Percentiles rank a stretch among this genome's conserved stretches.
These are phyloP conservation scores for Neodontobutis hainanensis DNA, from an alignment of 2,113 vertebrate species.

Conservation along the genomic window DNA sequence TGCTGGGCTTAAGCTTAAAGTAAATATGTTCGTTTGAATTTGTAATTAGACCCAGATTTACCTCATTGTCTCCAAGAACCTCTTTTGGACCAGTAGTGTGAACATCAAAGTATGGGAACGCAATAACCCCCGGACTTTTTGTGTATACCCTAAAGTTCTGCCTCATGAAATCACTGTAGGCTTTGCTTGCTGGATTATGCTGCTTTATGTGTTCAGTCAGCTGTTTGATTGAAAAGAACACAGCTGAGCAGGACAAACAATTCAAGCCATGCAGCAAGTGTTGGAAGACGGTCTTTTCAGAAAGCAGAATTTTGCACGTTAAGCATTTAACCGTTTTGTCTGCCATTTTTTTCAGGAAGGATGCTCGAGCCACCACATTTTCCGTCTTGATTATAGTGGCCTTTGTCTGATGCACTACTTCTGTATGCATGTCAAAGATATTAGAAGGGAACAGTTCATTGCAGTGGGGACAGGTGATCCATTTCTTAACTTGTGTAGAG, in stretches of 20 bases:
- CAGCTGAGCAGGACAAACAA: conserved; percentile 89
- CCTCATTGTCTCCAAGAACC: conserved; percentile 87
- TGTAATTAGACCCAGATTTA: conserved; percentile 88
- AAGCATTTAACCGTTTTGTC: conserved; percentile 90
- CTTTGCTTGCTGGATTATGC: conserved; percentile 85
- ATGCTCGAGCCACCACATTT: conserved; percentile 85
- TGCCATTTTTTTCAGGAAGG: conserved; percentile 89
- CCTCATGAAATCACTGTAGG: conserved; percentile 87
- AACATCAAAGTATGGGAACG: conserved; percentile 93
- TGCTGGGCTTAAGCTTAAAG: conserved; percentile 86
- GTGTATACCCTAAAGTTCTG: conserved; percentile 86
- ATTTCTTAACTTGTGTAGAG: conserved; percentile 87
- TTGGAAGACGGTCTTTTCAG: conserved; percentile 87
- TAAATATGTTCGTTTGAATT: conserved; percentile 84
- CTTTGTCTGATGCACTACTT: conserved; percentile 86
- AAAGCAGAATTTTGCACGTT: conserved; percentile 86
- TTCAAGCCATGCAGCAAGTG: conserved; percentile 92
- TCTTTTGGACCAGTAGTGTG: conserved; percentile 85
- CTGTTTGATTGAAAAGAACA: conserved; percentile 89
- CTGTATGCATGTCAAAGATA: conserved; percentile 91
- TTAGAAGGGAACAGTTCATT: conserved; percentile 94
- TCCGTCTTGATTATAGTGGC: conserved; percentile 52
- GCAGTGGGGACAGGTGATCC: conserved; percentile 94
- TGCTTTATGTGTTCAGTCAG: conserved; percentile 85
- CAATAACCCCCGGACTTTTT: conserved; percentile 81